Base-by-base conservation (phyloP, 2,797 vertebrate species). In the Xiphorhynchus erythropygius region DNA sequence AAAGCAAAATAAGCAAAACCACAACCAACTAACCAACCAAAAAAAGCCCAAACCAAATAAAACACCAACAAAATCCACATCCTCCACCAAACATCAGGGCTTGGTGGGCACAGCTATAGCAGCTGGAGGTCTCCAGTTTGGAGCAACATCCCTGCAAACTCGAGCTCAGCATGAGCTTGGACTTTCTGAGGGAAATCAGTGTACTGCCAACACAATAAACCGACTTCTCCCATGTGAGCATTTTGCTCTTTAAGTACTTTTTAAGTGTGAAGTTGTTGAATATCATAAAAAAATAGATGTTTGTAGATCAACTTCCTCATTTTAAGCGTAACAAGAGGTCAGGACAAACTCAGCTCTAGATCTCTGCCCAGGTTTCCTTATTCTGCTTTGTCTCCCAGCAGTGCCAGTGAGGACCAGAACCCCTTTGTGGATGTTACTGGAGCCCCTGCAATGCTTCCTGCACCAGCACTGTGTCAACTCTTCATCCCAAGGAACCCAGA, bases 171-270 rank as follows among this genome's bases (percentile, higher is more conserved):
- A 24, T 35, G 57, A 75, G n/a, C 33, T 35, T 68, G 73, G 35
- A 9, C 24, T 16, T 44, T 63, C 57, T n/a, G 4, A 53, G 42
- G 30, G 42, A 70, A 55, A 65, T 18, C 47, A 18, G 7, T 1
- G 15, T 13, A 3, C 33, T 59, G 68, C 25, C 75, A 76, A 5
- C 1, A 1, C 2, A 2, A 8, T 6, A 22, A 55, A 41, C 10
- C 7, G 50, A 12, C 16, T 79, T 79, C 50, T 68, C 52, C 52
- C 10, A 32, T 37, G 30, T 13, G 70, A 18, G 2, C 25, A 24
- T 57, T 80, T 44, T 47, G 15, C 28, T 44, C 50, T 46, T 60
- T 39, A 63, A 49, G 27, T 50, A 27, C 30, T 39, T 64, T 18
- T 17, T 53, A 83, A 89, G 13, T 1, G 5, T 21, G 69, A 79